These are phyloP conservation scores for Nowickia ferox DNA, from an alignment of 2,888 invertebrate species.

Conservation along the genomic window DNA sequence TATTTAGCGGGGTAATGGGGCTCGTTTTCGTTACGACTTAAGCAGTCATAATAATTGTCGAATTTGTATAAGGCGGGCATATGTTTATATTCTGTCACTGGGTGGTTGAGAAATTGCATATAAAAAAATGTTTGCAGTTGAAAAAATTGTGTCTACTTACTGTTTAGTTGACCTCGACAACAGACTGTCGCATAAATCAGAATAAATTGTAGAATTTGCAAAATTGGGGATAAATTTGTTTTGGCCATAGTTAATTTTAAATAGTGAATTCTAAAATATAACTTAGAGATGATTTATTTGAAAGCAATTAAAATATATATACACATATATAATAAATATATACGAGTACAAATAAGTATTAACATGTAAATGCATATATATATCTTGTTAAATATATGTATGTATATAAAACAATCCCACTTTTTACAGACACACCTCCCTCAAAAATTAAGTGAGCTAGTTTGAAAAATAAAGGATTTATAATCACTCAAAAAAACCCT, in stretches of 20 bases:
- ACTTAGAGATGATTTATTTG: no score
- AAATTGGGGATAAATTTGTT: not conserved
- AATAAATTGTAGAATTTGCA: not conserved
- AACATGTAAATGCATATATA: no score
- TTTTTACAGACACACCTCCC: no score
- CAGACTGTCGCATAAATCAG: not conserved
- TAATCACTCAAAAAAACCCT: no score
- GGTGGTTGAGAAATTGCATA: not conserved
- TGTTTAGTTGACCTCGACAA: not conserved
- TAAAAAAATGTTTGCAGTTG: not conserved
- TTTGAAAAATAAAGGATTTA: no score
- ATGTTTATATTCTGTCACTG: slow-evolving; percentile 69
- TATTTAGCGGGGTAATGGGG: slow-evolving; percentile 72
- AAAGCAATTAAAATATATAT: no score
- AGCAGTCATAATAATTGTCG: slow-evolving; percentile 79
- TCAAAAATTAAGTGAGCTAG: no score
- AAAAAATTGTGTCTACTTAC: not conserved
- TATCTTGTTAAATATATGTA: no score
- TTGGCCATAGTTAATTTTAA: not conserved
- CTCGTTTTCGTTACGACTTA: slow-evolving; percentile 77
- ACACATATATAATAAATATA: no score
- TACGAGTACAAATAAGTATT: no score
- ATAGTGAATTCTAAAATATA: no score
- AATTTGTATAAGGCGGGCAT: slow-evolving; percentile 78
- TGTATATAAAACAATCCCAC: no score